These are phyloP conservation scores for Platyscapa corneri DNA, from an alignment of 1,140 invertebrate species.

Conservation along the genomic window DNA sequence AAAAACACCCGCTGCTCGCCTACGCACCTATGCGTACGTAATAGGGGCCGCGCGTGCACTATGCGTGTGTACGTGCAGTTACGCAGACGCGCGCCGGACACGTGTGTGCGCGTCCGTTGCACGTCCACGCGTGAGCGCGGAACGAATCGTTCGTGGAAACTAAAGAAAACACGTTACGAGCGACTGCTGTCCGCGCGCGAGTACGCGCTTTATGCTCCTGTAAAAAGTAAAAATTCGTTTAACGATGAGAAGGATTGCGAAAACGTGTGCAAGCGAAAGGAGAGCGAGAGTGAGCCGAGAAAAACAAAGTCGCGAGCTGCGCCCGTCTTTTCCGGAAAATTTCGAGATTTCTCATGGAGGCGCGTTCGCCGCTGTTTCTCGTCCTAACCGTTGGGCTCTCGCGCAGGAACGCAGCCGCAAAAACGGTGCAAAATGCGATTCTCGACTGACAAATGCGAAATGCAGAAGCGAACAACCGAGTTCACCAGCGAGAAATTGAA, in stretches of 20 bases:
- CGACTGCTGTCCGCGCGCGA: not conserved
- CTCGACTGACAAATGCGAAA: too few species aligned
- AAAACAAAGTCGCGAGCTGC: slow-evolving; percentile 16
- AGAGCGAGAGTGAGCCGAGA: not conserved
- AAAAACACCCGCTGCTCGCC: not conserved
- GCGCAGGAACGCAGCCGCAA: too few species aligned
- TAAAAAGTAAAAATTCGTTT: slow-evolving; percentile 18
- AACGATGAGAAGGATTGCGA: not conserved
- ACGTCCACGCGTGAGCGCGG: not conserved
- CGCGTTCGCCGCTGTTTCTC: too few species aligned
- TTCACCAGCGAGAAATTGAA: too few species aligned
- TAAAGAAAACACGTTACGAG: not conserved
- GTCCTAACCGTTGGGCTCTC: too few species aligned
- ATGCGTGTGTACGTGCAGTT: slow-evolving; percentile 38
- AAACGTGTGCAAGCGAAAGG: not conserved
- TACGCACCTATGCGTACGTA: not conserved
- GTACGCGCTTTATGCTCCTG: not conserved
- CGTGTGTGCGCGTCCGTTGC: slow-evolving; percentile 37
- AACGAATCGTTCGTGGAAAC: not conserved
- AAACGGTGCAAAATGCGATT: too few species aligned
- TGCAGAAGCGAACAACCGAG: too few species aligned
- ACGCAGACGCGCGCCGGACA: slow-evolving; percentile 30
- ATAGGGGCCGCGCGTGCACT: too few species aligned
- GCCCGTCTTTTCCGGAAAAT: too few species aligned
- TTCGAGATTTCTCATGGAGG: too few species aligned